These are phyloP conservation scores for Oophaga sylvatica DNA, from an alignment of 2,797 vertebrate species.

Conservation along the genomic window DNA sequence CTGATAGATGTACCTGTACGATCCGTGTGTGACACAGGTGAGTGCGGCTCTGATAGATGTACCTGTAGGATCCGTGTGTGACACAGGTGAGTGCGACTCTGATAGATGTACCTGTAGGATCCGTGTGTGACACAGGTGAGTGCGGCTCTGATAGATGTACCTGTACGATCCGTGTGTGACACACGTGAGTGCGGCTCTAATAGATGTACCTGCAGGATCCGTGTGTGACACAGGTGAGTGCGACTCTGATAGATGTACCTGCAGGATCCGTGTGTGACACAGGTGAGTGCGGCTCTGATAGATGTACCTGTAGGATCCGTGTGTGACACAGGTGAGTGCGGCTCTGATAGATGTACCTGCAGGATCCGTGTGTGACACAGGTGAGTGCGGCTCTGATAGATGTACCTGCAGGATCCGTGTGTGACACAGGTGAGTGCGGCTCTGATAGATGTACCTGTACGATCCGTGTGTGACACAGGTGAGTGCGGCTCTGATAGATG, in stretches of 20 bases:
- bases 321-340: conserved; percentile 42
- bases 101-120: conserved; percentile 7
- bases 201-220: conserved; percentile 1
- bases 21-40: conserved; percentile 33
- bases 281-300: conserved; percentile 28
- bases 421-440: conserved; percentile 37
- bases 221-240: conserved; percentile 42
- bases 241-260: too few species aligned
- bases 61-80: conserved; percentile 18
- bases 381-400: conserved; percentile 17
- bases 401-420: conserved; percentile 6
- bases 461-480: conserved; percentile 37
- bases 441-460: too few species aligned
- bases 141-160: too few species aligned
- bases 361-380: conserved; percentile 28
- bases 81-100: conserved; percentile 30
- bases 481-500: background rate
- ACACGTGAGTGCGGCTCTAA: conserved; percentile 29
- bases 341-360: too few species aligned
- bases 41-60: conserved; percentile 5
- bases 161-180: conserved; percentile 12
- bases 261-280: conserved; percentile 20
- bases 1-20: conserved; percentile 12
- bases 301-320: background rate
- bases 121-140: conserved; percentile 39